Percentiles rank a stretch among this genome's conserved stretches.
phyloP scores from a whole-genome alignment of 2,888 invertebrate genomes.

The Argynnis bischoffii region DNA sequence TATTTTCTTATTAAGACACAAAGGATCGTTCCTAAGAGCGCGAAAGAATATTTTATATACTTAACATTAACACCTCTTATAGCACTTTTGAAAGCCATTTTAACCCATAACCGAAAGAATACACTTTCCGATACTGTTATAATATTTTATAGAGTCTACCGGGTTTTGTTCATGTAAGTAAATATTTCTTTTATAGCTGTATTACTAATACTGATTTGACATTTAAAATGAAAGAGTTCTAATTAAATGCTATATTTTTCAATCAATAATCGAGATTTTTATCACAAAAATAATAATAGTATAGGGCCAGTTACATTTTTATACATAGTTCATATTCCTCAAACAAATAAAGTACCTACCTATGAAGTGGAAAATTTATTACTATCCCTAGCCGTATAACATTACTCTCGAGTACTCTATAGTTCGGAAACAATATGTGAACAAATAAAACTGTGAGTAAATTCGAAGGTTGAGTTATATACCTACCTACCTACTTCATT shows the following conservation, averaged over 20 bases:
- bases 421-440: slow-evolving; percentile 45
- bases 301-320: background rate
- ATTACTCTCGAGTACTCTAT: slow-evolving; percentile 26
- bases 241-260: too few species aligned
- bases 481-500: slow-evolving; percentile 33
- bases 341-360: slow-evolving; percentile 19
- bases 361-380: slow-evolving; percentile 25
- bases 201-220: too few species aligned
- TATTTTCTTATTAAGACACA: slow-evolving; percentile 13
- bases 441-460: slow-evolving; percentile 42
- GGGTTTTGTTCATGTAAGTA: background rate
- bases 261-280: background rate
- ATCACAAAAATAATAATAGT: background rate
- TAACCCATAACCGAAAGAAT: slow-evolving; percentile 10
- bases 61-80: slow-evolving; percentile 20
- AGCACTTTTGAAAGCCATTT: slow-evolving; percentile 13
- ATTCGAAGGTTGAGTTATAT: slow-evolving; percentile 45
- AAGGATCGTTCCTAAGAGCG: background rate
- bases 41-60: background rate
- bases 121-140: slow-evolving; percentile 12
- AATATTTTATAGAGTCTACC: slow-evolving; percentile 6
- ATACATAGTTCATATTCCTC: background rate
- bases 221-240: too few species aligned
- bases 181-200: too few species aligned
- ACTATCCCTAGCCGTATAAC: slow-evolving; percentile 25